Conservation (phyloP, 2,888 invertebrate species). For the Hyppa rectilinea region DNA sequence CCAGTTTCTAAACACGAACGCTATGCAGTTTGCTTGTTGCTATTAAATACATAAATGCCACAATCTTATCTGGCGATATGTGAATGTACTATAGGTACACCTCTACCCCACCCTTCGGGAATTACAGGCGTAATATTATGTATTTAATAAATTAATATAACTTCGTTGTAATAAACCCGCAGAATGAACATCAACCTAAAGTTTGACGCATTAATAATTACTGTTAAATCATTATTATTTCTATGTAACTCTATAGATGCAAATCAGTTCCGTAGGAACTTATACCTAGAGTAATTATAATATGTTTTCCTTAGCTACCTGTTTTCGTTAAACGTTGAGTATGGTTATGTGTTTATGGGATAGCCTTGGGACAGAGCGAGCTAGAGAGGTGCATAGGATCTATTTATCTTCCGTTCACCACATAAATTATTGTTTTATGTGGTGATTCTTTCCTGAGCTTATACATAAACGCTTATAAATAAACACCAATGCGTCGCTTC, state of each 20-base stretch:
- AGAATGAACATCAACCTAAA: constrained; percentile 68
- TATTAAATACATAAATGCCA: no score
- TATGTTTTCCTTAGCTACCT: constrained; percentile 82
- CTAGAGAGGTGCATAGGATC: constrained; percentile 71
- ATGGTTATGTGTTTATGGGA: constrained; percentile 47
- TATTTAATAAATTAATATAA: no score
- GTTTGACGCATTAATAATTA: constrained; percentile 58
- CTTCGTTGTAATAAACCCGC: constrained; percentile 87
- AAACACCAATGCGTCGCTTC: constrained; percentile 26
- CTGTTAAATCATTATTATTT: constrained; percentile 67
- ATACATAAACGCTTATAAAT: constrained; percentile 42
- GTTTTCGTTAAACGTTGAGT: constrained; percentile 81
- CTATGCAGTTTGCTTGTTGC: constrained; percentile 21
- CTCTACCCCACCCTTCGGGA: no score
- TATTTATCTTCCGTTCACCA: constrained; percentile 18
- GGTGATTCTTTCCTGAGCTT: constrained; percentile 20
- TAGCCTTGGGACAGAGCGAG: constrained; percentile 63
- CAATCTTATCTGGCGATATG: no score
- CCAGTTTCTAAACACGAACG: constrained; percentile 62
- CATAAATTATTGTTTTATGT: constrained; percentile 17
- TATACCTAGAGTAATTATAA: constrained; percentile 63
- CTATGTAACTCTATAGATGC: constrained; percentile 81
- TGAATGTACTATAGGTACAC: no score
- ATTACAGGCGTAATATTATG: no score
- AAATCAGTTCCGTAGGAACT: constrained; percentile 85